Conservation (phyloP, 2,113 vertebrate species). For the Daboia siamensis region DNA sequence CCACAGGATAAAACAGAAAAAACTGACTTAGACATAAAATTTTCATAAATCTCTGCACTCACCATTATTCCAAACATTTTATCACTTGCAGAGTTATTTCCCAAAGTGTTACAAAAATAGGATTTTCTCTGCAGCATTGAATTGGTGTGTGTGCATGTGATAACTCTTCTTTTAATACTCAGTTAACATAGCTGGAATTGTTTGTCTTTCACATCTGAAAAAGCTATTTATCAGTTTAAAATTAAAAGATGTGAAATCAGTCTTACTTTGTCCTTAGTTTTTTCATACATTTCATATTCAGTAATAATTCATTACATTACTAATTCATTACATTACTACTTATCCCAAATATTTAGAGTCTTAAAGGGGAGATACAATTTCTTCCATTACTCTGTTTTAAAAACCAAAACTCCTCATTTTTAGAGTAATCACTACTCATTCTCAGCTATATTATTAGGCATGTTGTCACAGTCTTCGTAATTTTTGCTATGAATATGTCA, state of each 20-base stretch:
- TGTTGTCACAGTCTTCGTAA: neutral
- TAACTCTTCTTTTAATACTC: neutral
- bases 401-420: neutral
- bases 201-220: constrained; percentile 47
- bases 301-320: neutral
- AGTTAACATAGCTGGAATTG: constrained; percentile 27
- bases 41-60: constrained; percentile 32
- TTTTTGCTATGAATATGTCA: neutral
- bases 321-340: neutral
- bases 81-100: neutral
- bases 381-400: neutral
- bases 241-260: constrained; percentile 21
- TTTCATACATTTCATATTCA: neutral
- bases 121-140: neutral
- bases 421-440: neutral
- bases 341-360: neutral
- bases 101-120: constrained; percentile 19
- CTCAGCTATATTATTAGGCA: neutral
- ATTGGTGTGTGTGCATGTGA: neutral
- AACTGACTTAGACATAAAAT: neutral
- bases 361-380: neutral
- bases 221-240: constrained; percentile 9
- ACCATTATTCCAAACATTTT: constrained; percentile 40
- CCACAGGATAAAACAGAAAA: neutral
- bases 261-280: neutral